Evolutionary conservation across 2,113 vertebrate genomes (phyloP), one percentile per base, ranked within the genome.

Genomic region (Cygnus atratus): DNA sequence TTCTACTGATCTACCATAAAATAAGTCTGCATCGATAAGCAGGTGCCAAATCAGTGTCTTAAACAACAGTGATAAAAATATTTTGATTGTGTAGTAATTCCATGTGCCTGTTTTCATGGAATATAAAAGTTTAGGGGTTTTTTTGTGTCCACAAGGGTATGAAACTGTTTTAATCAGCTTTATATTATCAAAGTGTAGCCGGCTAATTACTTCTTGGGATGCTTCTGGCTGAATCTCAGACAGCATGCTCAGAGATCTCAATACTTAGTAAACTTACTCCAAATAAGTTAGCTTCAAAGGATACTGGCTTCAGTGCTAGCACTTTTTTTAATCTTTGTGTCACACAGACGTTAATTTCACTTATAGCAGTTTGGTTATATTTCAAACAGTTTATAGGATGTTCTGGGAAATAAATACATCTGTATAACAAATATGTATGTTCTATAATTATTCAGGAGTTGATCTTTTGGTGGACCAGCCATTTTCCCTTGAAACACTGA

Each of bases 391-490:
- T 75, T 13, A 33, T 43, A 33, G 48, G 11, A 22, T 82, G 8
- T 57, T 79, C 25, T 92, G n/a, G 18, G 48, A 68, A 46, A 48
- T 11, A 68, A 63, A 11, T 3, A 48, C 10, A 39, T 29, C 10
- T 43, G 0, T 25, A 8, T 67, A 61, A 10, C 81, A 80, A 90
- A 43, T 59, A 19, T 52, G 5, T 25, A 31, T 41, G 74, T 73
- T 93, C 72, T 95, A 4, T 72, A 74, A 20, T 88, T 93, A n/a
- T 84, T 86, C 92, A 99, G 99, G 99, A 97, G 99, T 99, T 83
- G 99, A 99, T 87, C 99, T 99, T 90, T 97, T 99, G 96, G 99
- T 99, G 98, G 99, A 99, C 96, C 99, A 99, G 87, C 98, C 98
- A 2, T 98, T 99, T 95, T 98, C 98, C 48, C 98, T 99, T 62